Percentiles rank a stretch among this genome's conserved stretches.
These are phyloP conservation scores for Ctenochaetus hawaiiensis DNA, from an alignment of 2,797 vertebrate species.

Conservation along the genomic window DNA sequence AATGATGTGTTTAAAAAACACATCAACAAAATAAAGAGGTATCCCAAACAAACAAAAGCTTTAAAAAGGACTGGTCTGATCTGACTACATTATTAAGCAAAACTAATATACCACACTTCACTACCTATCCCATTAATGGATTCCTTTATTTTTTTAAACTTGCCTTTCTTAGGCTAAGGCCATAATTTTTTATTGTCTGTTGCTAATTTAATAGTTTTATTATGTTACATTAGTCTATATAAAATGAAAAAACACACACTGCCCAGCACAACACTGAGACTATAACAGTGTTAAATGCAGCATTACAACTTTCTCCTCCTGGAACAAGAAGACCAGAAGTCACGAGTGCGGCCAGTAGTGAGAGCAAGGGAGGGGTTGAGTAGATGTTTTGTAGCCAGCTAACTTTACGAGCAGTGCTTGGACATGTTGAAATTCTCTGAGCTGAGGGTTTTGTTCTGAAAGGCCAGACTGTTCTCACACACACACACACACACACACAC, in stretches of 20 bases:
- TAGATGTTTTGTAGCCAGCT: conserved; percentile 62
- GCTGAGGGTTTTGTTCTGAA: conserved; percentile 80
- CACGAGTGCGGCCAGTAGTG: conserved; percentile 42
- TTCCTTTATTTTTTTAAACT: background rate
- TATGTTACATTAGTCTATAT: background rate
- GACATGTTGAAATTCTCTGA: conserved; percentile 81
- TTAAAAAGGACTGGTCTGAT: background rate
- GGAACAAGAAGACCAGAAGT: conserved; percentile 42
- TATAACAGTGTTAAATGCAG: conserved; percentile 11
- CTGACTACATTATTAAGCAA: background rate
- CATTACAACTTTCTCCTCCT: conserved; percentile 25
- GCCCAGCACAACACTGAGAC: background rate
- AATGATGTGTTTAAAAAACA: background rate
- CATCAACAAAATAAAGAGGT: background rate
- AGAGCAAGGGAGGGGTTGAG: conserved; percentile 45
- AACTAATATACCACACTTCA: background rate
- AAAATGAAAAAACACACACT: conserved; percentile 4
- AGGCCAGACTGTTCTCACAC: conserved; percentile 83
- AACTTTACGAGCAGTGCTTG: conserved; percentile 73
- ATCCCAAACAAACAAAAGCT: background rate
- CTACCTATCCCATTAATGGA: background rate
- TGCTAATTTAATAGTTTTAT: conserved; percentile 24
- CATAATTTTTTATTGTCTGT: background rate
- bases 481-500: conserved; percentile 75
- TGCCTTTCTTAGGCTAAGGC: background rate